These are phyloP conservation scores for Drosophila vallismaia DNA, from an alignment of 2,888 invertebrate genomes.

Conservation along the genomic window DNA sequence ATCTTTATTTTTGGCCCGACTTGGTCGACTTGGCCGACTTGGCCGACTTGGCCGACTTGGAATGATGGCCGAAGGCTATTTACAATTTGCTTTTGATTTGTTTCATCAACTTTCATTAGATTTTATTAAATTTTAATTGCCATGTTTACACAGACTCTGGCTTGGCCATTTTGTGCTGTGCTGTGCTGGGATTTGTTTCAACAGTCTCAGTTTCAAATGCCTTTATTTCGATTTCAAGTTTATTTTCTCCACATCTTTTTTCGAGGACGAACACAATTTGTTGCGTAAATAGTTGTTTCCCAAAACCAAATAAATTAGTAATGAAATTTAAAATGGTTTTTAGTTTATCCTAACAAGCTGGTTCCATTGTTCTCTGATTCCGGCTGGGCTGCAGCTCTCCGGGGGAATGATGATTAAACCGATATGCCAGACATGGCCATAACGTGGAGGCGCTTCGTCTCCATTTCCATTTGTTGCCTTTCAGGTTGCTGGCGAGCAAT, in stretches of 20 bases:
- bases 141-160: slow-evolving; percentile 29
- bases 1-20: background rate
- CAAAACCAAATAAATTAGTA: background rate
- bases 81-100: slow-evolving; percentile 56
- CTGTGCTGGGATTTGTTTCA: background rate
- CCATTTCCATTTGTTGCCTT: slow-evolving; percentile 10
- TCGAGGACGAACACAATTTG: background rate
- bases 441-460: background rate
- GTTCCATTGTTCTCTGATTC: background rate
- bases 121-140: slow-evolving; percentile 63
- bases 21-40: too few species aligned
- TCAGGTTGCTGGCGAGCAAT: slow-evolving; percentile 45
- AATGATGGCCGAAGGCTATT: slow-evolving; percentile 28
- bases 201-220: too few species aligned
- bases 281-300: background rate
- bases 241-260: background rate
- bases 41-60: too few species aligned
- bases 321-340: background rate
- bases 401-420: slow-evolving; percentile 17
- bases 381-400: background rate
- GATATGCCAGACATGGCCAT: slow-evolving; percentile 13
- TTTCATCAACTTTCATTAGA: slow-evolving; percentile 59
- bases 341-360: background rate
- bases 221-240: background rate
- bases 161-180: background rate